phyloP scores from a whole-genome alignment of 2,888 invertebrate species.

The Eupeodes luniger region DNA sequence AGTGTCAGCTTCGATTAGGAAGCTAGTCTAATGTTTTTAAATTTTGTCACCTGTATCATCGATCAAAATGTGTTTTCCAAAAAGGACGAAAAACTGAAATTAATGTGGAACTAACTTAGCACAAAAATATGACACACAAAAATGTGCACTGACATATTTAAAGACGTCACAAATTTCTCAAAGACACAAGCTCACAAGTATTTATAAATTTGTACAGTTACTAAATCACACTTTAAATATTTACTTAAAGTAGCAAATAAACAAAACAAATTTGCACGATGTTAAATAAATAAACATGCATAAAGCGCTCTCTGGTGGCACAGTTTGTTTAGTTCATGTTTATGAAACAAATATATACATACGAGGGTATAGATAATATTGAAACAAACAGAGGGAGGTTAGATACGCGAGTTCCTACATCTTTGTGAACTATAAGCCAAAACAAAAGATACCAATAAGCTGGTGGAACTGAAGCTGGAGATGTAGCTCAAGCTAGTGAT shows the following conservation, averaged over 20 bases:
- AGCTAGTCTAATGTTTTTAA: too few relatives aligned
- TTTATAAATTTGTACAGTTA: neutral
- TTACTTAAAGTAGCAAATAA: conserved; percentile 42
- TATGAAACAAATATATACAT: neutral
- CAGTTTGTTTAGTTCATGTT: conserved; percentile 41
- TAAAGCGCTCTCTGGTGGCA: conserved; percentile 10
- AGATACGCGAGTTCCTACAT: conserved; percentile 20
- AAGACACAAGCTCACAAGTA: neutral
- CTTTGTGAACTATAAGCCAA: conserved; percentile 24
- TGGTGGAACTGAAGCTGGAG: too few relatives aligned
- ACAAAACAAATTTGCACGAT: conserved; percentile 59
- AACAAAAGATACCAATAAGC: neutral
- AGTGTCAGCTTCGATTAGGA: too few relatives aligned
- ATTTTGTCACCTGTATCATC: too few relatives aligned
- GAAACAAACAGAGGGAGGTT: neutral
- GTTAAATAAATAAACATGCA: conserved; percentile 50
- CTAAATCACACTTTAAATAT: conserved; percentile 46
- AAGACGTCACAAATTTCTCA: neutral
- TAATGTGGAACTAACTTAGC: too few relatives aligned
- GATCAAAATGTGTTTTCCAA: too few relatives aligned
- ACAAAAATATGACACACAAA: too few relatives aligned
- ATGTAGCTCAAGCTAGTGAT: neutral
- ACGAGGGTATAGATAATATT: neutral
- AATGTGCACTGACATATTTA: too few relatives aligned
- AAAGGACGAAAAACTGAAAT: too few relatives aligned